A percentile compares a stretch with the other conserved stretches of the same genome.
Conservation (phyloP, 2,113 vertebrate genomes). For the Gobiocypris rarus region DNA sequence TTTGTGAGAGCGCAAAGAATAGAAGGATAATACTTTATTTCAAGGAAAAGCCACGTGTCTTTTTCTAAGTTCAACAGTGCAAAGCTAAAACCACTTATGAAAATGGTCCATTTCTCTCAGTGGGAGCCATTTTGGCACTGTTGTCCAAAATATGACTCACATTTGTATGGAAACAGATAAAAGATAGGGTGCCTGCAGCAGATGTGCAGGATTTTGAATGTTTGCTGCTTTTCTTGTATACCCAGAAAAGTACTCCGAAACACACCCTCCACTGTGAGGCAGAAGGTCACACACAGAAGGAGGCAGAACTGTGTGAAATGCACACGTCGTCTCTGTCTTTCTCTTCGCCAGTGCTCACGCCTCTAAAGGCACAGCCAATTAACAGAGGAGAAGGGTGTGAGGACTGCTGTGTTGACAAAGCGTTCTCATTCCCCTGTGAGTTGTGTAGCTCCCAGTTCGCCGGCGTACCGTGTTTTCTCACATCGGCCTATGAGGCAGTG, state of each 20-base stretch:
- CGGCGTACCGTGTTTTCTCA: not conserved
- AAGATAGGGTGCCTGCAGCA: not conserved
- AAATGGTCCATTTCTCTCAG: conserved; percentile 21
- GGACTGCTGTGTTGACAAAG: conserved; percentile 35
- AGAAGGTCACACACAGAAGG: conserved; percentile 42
- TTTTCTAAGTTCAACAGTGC: conserved; percentile 4
- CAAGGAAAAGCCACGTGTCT: not conserved
- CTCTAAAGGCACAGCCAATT: conserved; percentile 41
- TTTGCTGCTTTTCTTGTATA: not conserved
- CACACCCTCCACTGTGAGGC: conserved; percentile 21
- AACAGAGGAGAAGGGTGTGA: conserved; percentile 32
- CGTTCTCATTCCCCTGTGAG: conserved; percentile 2
- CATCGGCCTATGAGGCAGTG: not conserved
- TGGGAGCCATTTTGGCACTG: not conserved
- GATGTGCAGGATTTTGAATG: conserved; percentile 8
- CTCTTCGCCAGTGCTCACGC: not conserved
- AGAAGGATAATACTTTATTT: not conserved
- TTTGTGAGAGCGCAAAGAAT: conserved; percentile 1
- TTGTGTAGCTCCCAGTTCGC: conserved; percentile 8
- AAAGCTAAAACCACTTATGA: conserved; percentile 1
- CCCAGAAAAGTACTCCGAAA: conserved; percentile 7
- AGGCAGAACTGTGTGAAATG: conserved; percentile 32
- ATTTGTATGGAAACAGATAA: conserved; percentile 11
- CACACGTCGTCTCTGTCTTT: conserved; percentile 1
- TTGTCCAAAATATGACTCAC: conserved; percentile 9